Conservation (phyloP, 2,113 vertebrate genomes). For the Danionella cerebrum region DNA sequence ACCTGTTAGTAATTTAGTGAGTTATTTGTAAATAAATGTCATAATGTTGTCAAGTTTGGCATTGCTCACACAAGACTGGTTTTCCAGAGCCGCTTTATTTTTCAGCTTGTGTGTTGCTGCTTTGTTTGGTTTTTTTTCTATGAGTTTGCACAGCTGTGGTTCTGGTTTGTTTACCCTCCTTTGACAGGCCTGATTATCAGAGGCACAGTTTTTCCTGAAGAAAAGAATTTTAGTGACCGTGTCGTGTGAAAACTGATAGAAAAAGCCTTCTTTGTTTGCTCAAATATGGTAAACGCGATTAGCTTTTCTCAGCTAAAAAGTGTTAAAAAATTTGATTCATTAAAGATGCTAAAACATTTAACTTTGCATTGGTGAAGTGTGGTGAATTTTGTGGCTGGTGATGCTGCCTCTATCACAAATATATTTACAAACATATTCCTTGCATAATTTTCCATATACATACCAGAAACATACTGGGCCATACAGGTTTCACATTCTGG, state of each 20-base stretch:
- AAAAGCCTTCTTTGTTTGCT: background rate
- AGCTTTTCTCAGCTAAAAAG: background rate
- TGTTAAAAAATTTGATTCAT: too few species aligned
- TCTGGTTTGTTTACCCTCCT: slow-evolving; percentile 49
- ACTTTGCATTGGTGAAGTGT: too few species aligned
- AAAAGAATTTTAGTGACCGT: too few species aligned
- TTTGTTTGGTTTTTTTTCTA: slow-evolving; percentile 38
- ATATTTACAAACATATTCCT: too few species aligned
- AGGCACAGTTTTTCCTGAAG: slow-evolving; percentile 50
- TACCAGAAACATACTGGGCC: too few species aligned
- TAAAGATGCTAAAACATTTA: background rate
- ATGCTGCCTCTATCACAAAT: too few species aligned
- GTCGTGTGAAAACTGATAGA: too few species aligned
- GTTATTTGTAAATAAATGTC: background rate
- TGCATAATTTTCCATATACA: too few species aligned
- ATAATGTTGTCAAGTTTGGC: background rate
- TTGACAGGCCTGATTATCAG: slow-evolving; percentile 53
- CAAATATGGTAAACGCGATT: background rate
- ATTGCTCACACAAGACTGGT: background rate
- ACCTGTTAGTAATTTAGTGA: background rate
- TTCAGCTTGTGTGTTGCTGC: background rate
- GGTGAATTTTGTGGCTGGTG: too few species aligned
- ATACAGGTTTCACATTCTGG: too few species aligned
- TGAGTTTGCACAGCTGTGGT: slow-evolving; percentile 67
- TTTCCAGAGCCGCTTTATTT: background rate